Conservation (phyloP, 2,797 vertebrate genomes). For the Iguana delicatissima region DNA sequence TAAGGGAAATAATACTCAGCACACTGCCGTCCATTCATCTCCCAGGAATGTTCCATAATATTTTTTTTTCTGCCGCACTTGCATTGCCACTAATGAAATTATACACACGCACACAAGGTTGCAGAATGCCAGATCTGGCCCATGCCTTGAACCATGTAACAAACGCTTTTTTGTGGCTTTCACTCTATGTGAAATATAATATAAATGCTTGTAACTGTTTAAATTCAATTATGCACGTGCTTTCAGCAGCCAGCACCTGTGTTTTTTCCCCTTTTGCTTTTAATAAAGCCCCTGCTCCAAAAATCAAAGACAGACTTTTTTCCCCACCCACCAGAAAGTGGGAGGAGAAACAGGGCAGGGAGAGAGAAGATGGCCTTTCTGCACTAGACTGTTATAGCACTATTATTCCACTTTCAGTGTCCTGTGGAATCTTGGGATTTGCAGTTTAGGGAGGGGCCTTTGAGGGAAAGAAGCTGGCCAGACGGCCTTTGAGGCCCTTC, state of each 20-base stretch:
- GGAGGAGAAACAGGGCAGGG: constrained; percentile 9
- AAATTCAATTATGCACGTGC: constrained; percentile 26
- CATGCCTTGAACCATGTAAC: constrained; percentile 25
- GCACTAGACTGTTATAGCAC: too few relatives aligned
- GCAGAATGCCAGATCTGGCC: constrained; percentile 27
- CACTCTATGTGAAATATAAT: constrained; percentile 41
- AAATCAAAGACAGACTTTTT: constrained; percentile 13
- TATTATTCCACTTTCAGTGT: too few relatives aligned
- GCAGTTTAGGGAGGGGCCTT: too few relatives aligned
- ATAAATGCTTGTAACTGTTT: constrained; percentile 46
- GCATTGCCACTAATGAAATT: constrained; percentile 22
- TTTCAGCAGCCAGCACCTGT: constrained; percentile 7
- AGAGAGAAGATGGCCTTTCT: not conserved
- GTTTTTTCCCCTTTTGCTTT: constrained; percentile 35
- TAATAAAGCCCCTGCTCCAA: not conserved
- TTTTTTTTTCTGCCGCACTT: constrained; percentile 17
- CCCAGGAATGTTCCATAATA: not conserved
- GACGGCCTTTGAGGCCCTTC: too few relatives aligned
- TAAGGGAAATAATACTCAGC: not conserved
- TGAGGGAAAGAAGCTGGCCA: too few relatives aligned
- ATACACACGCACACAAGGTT: not conserved
- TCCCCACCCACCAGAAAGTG: not conserved
- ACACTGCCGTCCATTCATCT: constrained; percentile 10
- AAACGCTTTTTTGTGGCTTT: constrained; percentile 35
- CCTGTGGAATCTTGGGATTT: too few relatives aligned